Conservation (phyloP, 2,113 vertebrate genomes). For the Benitochromis conjunctus region DNA sequence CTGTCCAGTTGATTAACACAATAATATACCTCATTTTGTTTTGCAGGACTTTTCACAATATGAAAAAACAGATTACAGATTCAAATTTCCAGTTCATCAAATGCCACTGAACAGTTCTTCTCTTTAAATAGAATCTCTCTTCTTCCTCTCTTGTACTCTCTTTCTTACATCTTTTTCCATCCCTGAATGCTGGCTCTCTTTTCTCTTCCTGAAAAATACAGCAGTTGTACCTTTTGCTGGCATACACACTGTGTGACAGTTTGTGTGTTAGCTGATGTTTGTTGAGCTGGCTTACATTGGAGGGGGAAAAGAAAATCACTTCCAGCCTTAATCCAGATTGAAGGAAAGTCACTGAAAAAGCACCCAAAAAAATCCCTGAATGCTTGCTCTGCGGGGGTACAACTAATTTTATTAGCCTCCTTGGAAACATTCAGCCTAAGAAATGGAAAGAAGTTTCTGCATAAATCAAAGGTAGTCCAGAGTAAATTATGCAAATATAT, state of each 20-base stretch:
- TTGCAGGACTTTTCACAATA: background rate
- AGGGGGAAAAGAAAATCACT: background rate
- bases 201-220: background rate
- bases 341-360: constrained; percentile 18
- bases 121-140: background rate
- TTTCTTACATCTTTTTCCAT: background rate
- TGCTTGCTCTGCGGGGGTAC: constrained; percentile 41
- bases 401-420: constrained; percentile 58
- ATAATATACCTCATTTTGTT: background rate
- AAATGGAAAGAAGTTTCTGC: constrained; percentile 72
- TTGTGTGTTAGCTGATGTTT: background rate
- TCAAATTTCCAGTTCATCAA: background rate
- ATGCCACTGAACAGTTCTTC: background rate
- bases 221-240: background rate
- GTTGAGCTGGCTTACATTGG: background rate
- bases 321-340: background rate
- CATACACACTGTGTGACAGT: background rate
- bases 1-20: too few relatives aligned
- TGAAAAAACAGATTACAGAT: background rate
- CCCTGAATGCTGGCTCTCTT: background rate
- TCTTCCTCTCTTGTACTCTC: background rate
- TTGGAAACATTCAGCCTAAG: constrained; percentile 66
- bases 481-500: constrained; percentile 77
- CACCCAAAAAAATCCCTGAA: constrained; percentile 8
- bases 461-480: constrained; percentile 78